A percentile compares a stretch with the other conserved stretches of the same genome.
These are phyloP conservation scores for Mus spicilegus DNA, from an alignment of 2,113 vertebrate species.

Conservation along the genomic window DNA sequence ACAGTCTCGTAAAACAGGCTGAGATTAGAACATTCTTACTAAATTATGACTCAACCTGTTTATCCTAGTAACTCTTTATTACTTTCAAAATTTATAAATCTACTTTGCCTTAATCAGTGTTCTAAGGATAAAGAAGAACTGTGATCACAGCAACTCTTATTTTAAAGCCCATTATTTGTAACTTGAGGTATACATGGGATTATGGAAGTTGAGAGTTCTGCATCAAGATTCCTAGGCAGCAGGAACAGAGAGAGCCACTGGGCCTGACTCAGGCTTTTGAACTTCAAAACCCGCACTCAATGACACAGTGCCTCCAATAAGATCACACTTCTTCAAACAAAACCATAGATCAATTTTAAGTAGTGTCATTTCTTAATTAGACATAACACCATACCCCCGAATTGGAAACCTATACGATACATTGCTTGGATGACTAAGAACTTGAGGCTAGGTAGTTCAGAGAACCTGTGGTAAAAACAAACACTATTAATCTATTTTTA, in stretches of 20 bases:
- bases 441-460: not conserved
- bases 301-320: not conserved
- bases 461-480: not conserved
- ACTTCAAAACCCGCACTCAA: not conserved
- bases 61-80: not conserved
- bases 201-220: not conserved
- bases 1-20: not conserved
- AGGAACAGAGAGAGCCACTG: not conserved
- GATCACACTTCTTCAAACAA: not conserved
- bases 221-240: not conserved
- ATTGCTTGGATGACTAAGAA: not conserved
- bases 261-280: not conserved
- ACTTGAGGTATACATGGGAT: too few species aligned
- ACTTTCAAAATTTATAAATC: slow-evolving; percentile 15
- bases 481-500: not conserved
- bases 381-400: fast-evolving
- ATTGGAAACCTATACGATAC: fast-evolving
- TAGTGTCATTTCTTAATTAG: not conserved
- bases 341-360: not conserved
- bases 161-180: not conserved
- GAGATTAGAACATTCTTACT: not conserved
- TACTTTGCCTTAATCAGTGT: not conserved
- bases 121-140: not conserved
- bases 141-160: not conserved
- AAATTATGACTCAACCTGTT: not conserved